Base-by-base conservation (phyloP, 2,888 invertebrate genomes). In the Liopterus haemorrhoidalis region DNA sequence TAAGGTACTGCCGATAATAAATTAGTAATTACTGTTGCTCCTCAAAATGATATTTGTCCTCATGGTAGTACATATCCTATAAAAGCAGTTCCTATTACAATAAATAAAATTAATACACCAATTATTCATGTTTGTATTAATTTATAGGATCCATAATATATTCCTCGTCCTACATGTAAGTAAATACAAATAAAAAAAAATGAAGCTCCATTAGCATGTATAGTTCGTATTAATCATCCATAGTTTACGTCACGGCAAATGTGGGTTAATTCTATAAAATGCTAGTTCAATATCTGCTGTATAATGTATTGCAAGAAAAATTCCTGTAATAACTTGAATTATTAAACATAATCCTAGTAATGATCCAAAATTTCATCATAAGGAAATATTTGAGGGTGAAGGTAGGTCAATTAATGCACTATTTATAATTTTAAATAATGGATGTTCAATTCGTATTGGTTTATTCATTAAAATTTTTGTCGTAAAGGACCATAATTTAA, bases 11-110 rank as follows among this genome's bases (percentile, higher is more conserved):
- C 79, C 0, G 82, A 81, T 50, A 83, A 50, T 54, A 84, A 55
- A 59, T 81, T 82, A 21, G 82, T 83, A 77, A 85, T 85, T n/a
- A 85, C 82, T 25, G 83, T 84, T 0, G 84, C 83, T 2, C 82
- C 83, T 75, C 85, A 85, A 64, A 82, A 85, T 1, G 83, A 85
- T 76, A 86, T 86, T 80, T 86, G 84, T 5, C 84, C 84, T 68
- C 85, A 85, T 1, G 83, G 83, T 58, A 85, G 52, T 0, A 85
- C 82, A 71, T 87, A 87, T 0, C 85, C 85, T 72, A 85, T 69
- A 65, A 87, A 87, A 15, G 82, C 82, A 35, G 82, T 80, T 59
- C 68, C 78, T 76, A 86, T 86, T 51, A 76, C 65, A 63, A 79
- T 40, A 57, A 86, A 75, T 67, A 84, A 64, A 62, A 86, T 74